Evolutionary conservation across 2,113 vertebrate genomes (phyloP).

Genomic region (Heterotilapia buettikoferi): DNA sequence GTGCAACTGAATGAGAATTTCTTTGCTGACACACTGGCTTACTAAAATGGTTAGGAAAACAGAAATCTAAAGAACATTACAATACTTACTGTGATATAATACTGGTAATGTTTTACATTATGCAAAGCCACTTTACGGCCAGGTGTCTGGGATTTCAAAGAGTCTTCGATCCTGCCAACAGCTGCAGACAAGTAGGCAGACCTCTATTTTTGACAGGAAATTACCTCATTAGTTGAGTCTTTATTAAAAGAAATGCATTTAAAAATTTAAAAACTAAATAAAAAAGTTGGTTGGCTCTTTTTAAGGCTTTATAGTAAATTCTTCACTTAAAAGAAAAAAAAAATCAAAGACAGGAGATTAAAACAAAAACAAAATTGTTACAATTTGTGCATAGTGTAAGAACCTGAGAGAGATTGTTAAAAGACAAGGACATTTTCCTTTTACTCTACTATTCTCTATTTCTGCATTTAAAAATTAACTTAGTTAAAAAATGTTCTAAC

Average conservation of each 20-base stretch:
- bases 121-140: background rate
- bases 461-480: no score
- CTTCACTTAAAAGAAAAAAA: background rate
- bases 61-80: background rate
- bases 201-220: no score
- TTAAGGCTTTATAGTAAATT: background rate
- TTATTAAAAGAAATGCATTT: background rate
- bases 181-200: background rate
- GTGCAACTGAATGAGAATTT: rapidly evolving
- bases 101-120: background rate
- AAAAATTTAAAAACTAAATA: no score
- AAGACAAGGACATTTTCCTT: no score
- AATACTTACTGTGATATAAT: background rate
- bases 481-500: no score
- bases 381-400: no score
- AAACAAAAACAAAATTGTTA: no score
- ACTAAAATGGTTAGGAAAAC: rapidly evolving
- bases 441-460: no score
- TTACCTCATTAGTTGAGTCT: rapidly evolving
- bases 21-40: background rate
- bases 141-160: background rate
- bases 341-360: background rate
- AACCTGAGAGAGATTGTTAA: no score
- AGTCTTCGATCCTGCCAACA: rapidly evolving
- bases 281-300: background rate